Evolutionary conservation across 2,888 invertebrate species (phyloP), one percentile per base, ranked within the genome.

Genomic region (Zygaena filipendulae): DNA sequence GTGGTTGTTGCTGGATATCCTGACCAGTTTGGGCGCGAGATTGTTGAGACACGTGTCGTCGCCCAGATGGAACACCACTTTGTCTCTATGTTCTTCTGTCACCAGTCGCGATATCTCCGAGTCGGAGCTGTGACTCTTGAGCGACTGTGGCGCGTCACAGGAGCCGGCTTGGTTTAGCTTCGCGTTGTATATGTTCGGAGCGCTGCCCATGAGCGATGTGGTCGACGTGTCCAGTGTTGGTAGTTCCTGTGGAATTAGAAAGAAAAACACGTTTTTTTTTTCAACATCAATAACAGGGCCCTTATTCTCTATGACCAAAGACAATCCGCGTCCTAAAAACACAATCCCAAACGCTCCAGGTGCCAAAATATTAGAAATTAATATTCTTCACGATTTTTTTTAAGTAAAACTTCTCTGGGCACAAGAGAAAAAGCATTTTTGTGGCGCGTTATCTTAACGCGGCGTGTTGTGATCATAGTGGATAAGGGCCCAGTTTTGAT

Each of bases 191-290:
- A 75, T 71, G 35, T 75, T 74, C 0, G 81, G 70, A 46, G 80
- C 81, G 33, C 80, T 80, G 11, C 81, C 81, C 67, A 80, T 77
- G 45, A 74, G 61, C 1, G 79, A 77, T 6, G 75, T 60, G 0
- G 75, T 71, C 2, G 79, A 72, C 3, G 67, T 53, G 37, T 74
- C 64, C 11, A 81, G 35, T 2, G 52, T 43, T 18, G 67, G 47
- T 20, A 71, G 29, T 31, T 69, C 72, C 81, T 80, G 57, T 16
- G 16, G 16, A 16, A 16, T n/a, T n/a, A n/a, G n/a, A n/a, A n/a
- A n/a, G n/a, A n/a, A n/a, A n/a, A n/a, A n/a, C n/a, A n/a, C n/a
- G n/a, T n/a, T n/a, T n/a, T n/a, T n/a, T n/a, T n/a, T n/a, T n/a
- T n/a, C n/a, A n/a, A n/a, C n/a, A n/a, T n/a, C n/a, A n/a, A n/a